Base-by-base conservation (phyloP, 2,113 vertebrate genomes). In the Etia nguti region DNA sequence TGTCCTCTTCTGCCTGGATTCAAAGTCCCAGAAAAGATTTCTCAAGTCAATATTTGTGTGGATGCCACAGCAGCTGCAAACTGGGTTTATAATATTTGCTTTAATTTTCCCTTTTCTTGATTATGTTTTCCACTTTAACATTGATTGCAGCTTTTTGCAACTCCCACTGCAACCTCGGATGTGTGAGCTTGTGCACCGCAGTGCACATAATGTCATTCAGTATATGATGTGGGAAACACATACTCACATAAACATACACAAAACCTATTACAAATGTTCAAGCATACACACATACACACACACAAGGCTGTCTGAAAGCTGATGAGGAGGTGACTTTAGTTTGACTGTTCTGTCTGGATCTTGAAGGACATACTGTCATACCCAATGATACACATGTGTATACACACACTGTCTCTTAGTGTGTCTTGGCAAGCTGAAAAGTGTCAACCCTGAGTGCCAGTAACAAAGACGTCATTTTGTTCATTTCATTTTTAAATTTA, bases 271-370 rank as follows among this genome's bases (percentile, higher is more conserved):
- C 8, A 56, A 50, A 48, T 59, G 4, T 34, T 8, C 8, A 41
- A 81, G 20, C 60, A 38, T 4, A 0, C 22, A 84, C 36, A 48
- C 36, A 81, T 70, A 68, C 68, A 68, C 29, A 77, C 50, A n/a
- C 80, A 80, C 84, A 34, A 2, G 20, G 50, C 60, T 84, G 75
- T 86, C 80, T 93, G 77, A 84, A 22, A 84, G 89, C 85, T 86
- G 68, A 86, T 4, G 36, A 84, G 7, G 85, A 88, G 81, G 91
- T 90, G 91, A 93, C 88, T 91, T 92, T 68, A 81, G 62, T 81
- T 48, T 9, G 83, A 82, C 57, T 79, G 52, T 84, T 81, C 79
- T 88, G 86, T 91, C 89, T 90, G 89, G 57, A 84, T 85, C 82
- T 93, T 54, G 82, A 89, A 92, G 89, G 89, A 91, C 89, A 84